A percentile compares a stretch with the other conserved stretches of the same genome.
Evolutionary conservation across 2,113 vertebrate genomes (phyloP).

Genomic region (Saccopteryx bilineata): DNA sequence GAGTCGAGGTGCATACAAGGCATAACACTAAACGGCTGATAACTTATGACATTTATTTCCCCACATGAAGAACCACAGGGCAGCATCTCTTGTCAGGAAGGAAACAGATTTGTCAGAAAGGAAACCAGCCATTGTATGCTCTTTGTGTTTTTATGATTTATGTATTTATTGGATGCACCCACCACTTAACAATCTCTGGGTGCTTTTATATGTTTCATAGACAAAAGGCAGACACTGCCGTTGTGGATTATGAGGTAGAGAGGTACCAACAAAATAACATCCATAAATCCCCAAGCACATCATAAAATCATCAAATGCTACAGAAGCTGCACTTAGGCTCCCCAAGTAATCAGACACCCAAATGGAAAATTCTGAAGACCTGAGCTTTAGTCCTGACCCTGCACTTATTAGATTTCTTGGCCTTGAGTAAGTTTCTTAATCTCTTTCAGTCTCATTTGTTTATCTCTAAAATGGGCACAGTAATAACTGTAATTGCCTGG

Average conservation of each 20-base stretch:
- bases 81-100: conserved; percentile 81
- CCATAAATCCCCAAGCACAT: conserved; percentile 78
- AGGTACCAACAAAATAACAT: conserved; percentile 74
- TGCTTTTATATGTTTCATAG: conserved; percentile 77
- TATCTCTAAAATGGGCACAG: conserved; percentile 42
- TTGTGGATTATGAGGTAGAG: conserved; percentile 75
- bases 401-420: conserved; percentile 9
- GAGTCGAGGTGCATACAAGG: conserved; percentile 70
- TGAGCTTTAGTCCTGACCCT: background rate
- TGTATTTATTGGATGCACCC: conserved; percentile 77
- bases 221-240: conserved; percentile 82
- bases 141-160: conserved; percentile 84
- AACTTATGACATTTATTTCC: conserved; percentile 84
- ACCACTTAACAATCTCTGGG: conserved; percentile 80
- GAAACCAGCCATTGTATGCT: conserved; percentile 73
- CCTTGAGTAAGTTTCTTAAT: conserved; percentile 19
- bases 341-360: conserved; percentile 54
- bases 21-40: conserved; percentile 81
- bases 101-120: conserved; percentile 82
- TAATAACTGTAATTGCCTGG: background rate
- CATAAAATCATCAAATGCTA: conserved; percentile 78
- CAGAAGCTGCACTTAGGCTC: conserved; percentile 59
- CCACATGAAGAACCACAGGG: conserved; percentile 83
- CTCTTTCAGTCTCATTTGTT: conserved; percentile 22
- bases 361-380: conserved; percentile 48